Percentiles rank a stretch among this genome's conserved stretches.
These are phyloP conservation scores for Eristalinus sepulchralis DNA, from an alignment of 2,888 invertebrate species.

Conservation along the genomic window DNA sequence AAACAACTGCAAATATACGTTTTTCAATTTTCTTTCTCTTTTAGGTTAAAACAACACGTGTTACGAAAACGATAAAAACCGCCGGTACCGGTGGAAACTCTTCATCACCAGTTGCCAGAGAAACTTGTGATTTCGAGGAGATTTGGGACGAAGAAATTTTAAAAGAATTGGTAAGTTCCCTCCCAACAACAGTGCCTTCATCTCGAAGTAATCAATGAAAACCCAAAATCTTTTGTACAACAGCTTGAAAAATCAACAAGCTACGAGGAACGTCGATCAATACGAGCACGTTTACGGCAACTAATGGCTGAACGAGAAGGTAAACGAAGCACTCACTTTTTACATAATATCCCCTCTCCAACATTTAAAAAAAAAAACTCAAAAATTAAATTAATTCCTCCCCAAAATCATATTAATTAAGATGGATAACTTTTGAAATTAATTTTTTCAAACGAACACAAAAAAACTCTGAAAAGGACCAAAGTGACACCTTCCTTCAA, in stretches of 20 bases:
- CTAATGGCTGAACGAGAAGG: constrained; percentile 95
- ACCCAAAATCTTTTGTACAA: constrained; percentile 15
- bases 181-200: neutral
- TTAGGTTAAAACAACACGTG: constrained; percentile 82
- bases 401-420: constrained; percentile 1
- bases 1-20: neutral
- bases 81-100: constrained; percentile 76
- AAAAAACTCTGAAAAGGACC: constrained; percentile 39
- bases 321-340: constrained; percentile 77
- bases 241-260: constrained; percentile 92
- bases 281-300: constrained; percentile 90
- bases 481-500: constrained; percentile 35
- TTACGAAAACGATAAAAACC: constrained; percentile 80
- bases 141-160: constrained; percentile 90
- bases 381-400: neutral
- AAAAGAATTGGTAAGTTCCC: constrained; percentile 85
- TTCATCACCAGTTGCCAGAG: constrained; percentile 82
- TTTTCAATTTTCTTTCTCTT: constrained; percentile 13
- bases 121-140: constrained; percentile 85
- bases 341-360: neutral
- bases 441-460: neutral
- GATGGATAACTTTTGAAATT: neutral
- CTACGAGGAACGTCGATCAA: constrained; percentile 92
- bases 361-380: neutral
- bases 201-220: neutral